A percentile compares a stretch with the other conserved stretches of the same genome.
phyloP scores from a whole-genome alignment of 2,888 invertebrate genomes.

The Achlya flavicornis region DNA sequence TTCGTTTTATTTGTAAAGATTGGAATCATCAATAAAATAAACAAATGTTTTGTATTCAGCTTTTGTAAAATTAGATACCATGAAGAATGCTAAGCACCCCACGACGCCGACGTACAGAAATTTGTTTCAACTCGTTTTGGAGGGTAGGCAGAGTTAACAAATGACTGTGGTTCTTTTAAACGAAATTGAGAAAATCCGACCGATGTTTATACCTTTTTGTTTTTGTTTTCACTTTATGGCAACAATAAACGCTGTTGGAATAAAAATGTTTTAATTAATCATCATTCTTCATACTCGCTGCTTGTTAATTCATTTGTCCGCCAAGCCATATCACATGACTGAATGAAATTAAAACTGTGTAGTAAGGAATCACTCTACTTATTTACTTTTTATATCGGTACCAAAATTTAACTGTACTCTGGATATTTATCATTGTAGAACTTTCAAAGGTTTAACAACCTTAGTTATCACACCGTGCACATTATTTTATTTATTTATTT shows the following conservation, averaged over 20 bases:
- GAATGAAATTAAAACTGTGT: neutral
- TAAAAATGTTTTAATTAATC: constrained; percentile 1
- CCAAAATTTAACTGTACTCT: no score
- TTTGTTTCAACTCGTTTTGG: constrained; percentile 64
- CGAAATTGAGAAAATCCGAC: constrained; percentile 57
- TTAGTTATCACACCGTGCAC: neutral
- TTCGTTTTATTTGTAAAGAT: constrained; percentile 3
- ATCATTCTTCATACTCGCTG: neutral
- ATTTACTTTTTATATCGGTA: no score
- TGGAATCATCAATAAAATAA: constrained; percentile 13
- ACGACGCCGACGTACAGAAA: constrained; percentile 47
- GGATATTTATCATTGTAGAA: no score
- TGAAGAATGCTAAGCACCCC: constrained; percentile 63
- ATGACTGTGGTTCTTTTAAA: constrained; percentile 68
- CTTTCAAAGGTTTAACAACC: no score
- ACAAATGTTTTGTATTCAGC: constrained; percentile 45
- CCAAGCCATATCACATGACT: neutral
- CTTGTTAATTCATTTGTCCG: neutral
- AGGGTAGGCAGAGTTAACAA: constrained; percentile 52
- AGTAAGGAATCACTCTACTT: neutral
- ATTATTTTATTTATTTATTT: no score
- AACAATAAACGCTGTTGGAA: constrained; percentile 9
- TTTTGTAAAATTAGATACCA: constrained; percentile 45
- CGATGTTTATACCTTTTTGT: constrained; percentile 25
- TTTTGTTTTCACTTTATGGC: constrained; percentile 11